phyloP scores from a whole-genome alignment of 2,113 vertebrate genomes.

The Sinosuthora webbiana region DNA sequence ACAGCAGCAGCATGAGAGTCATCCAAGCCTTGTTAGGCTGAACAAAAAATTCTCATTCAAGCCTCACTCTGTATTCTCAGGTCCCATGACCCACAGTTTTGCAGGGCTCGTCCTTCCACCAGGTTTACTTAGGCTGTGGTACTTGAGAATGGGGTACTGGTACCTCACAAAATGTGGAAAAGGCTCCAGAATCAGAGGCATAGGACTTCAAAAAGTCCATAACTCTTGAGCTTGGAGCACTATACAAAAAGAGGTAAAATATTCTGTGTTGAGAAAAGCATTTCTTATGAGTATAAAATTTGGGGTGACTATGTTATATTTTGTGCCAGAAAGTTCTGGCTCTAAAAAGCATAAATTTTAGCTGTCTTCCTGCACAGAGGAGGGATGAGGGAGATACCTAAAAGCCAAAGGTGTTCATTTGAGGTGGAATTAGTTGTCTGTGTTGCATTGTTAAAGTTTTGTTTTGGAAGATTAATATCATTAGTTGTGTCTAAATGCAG shows the following conservation, averaged over 20 bases:
- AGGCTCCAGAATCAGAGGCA: background rate
- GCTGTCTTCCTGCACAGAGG: background rate
- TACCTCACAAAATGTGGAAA: background rate
- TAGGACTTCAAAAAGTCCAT: background rate
- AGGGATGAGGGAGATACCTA: background rate
- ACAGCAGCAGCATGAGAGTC: background rate
- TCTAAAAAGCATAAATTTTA: background rate
- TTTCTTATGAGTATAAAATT: background rate
- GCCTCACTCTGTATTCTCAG: background rate
- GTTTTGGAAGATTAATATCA: background rate
- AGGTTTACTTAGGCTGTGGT: background rate
- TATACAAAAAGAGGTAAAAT: background rate
- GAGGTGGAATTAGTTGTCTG: background rate
- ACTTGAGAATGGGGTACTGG: background rate
- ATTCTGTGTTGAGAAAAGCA: background rate
- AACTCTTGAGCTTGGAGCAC: background rate
- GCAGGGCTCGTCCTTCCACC: background rate
- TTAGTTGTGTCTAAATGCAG: background rate
- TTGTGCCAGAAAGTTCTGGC: background rate
- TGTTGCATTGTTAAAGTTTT: background rate
- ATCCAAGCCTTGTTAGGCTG: background rate
- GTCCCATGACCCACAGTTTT: background rate
- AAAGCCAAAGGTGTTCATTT: background rate
- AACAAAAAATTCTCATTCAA: background rate
- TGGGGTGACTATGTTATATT: background rate